A percentile compares a stretch with the other conserved stretches of the same genome.
Conservation (phyloP, 2,113 vertebrate species). For the Cariama cristata region DNA sequence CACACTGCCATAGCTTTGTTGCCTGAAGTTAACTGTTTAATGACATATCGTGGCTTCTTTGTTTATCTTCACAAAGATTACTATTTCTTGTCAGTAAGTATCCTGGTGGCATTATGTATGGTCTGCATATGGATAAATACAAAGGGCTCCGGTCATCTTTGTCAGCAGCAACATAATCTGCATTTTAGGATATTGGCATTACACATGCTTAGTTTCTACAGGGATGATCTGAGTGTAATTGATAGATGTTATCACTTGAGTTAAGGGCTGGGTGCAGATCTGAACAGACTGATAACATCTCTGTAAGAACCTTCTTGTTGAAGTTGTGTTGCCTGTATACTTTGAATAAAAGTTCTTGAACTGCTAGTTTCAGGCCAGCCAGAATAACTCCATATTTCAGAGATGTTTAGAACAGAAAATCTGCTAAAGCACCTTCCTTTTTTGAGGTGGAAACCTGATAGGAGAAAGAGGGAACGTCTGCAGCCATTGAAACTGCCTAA, state of each 20-base stretch:
- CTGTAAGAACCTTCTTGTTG: background rate
- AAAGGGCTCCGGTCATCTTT: background rate
- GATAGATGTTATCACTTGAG: background rate
- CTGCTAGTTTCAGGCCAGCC: background rate
- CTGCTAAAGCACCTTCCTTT: background rate
- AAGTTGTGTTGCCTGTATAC: background rate
- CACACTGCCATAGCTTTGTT: background rate
- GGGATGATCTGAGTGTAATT: background rate
- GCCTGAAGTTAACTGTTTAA: background rate
- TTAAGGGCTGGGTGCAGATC: background rate
- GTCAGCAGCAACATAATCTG: background rate
- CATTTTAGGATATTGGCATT: background rate
- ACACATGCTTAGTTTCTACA: background rate
- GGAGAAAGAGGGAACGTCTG: constrained; percentile 24
- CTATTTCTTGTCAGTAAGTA: background rate
- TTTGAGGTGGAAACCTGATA: background rate
- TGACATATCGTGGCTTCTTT: background rate
- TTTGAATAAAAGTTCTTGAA: background rate
- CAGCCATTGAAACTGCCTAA: constrained; percentile 12
- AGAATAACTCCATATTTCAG: background rate
- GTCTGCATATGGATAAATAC: background rate
- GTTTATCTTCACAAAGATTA: background rate
- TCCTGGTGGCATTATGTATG: background rate
- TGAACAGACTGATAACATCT: background rate
- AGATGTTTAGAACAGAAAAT: background rate